Evolutionary conservation across 2,797 vertebrate species (phyloP), one percentile per base, ranked within the genome.

Genomic region (Spatula clypeata): DNA sequence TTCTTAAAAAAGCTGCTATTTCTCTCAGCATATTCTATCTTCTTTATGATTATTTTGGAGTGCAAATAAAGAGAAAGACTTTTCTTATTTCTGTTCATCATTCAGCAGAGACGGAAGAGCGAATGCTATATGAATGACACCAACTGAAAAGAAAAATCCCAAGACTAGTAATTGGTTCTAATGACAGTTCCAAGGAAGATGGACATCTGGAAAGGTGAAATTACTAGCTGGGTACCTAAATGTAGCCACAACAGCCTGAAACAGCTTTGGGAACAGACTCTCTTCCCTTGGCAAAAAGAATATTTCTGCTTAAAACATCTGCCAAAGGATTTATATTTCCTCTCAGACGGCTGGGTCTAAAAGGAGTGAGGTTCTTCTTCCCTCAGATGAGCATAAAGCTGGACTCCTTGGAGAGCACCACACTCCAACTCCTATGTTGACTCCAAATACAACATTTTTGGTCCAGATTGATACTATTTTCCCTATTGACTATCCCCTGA

Each of bases 311-410:
- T 72, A 92, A 86, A 88, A 86, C 7, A 79, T 70, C 64, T 87
- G n/a, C 18, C 74, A 94, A 24, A 93, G 88, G 38, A 82, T 54
- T 82, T 79, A 77, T 2, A 13, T 88, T 90, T 88, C 40, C n/a
- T 83, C 7, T 84, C 51, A 87, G 27, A 74, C 27, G 34, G 11
- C 26, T 82, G 38, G 13, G 9, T 91, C 75, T 81, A 45, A 89
- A 87, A 84, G 16, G 31, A 94, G 83, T 81, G 42, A 76, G 49
- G 76, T 91, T 90, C 38, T 74, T 34, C 67, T 95, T 23, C 42
- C 29, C 34, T 79, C 34, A 83, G 38, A 88, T 51, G 83, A 90
- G 55, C 38, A 71, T 26, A 92, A 87, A 58, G 20, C 8, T 17
- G 21, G 53, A 61, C n/a, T 95, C 51, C 54, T 5, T 19, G 26